Evolutionary conservation across 2,113 vertebrate genomes (phyloP).

Genomic region (Dicaeum eximium): DNA sequence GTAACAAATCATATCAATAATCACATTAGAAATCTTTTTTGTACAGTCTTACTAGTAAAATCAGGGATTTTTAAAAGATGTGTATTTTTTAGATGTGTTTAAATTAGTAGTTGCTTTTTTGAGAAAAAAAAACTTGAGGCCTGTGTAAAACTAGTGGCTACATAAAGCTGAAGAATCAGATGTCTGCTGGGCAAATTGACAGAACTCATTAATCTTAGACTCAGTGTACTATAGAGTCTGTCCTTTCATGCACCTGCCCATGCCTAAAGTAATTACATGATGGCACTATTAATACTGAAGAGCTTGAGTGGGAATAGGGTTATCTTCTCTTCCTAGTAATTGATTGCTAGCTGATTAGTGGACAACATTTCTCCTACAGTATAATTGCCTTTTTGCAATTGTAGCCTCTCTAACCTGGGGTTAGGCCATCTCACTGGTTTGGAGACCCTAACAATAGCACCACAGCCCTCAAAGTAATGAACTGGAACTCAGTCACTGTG

Average conservation of each 20-base stretch:
- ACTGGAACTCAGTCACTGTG: conserved; percentile 70
- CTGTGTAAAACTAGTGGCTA: conserved; percentile 74
- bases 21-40: conserved; percentile 21
- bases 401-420: conserved; percentile 70
- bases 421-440: conserved; percentile 67
- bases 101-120: conserved; percentile 68
- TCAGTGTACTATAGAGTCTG: conserved; percentile 74
- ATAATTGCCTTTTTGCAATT: conserved; percentile 81
- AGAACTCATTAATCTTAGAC: conserved; percentile 86
- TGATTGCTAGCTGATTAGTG: conserved; percentile 86
- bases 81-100: conserved; percentile 57
- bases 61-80: background rate
- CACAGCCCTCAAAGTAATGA: conserved; percentile 72
- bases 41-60: conserved; percentile 46
- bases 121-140: conserved; percentile 23
- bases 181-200: conserved; percentile 83
- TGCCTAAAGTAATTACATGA: conserved; percentile 84
- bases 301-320: conserved; percentile 77
- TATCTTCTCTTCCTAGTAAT: conserved; percentile 81
- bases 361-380: conserved; percentile 77
- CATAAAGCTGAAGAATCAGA: conserved; percentile 79
- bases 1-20: background rate
- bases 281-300: conserved; percentile 82
- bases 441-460: conserved; percentile 64
- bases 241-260: conserved; percentile 81